These are phyloP conservation scores for Malurus splendens DNA, from an alignment of 2,797 vertebrate genomes.

Conservation along the genomic window DNA sequence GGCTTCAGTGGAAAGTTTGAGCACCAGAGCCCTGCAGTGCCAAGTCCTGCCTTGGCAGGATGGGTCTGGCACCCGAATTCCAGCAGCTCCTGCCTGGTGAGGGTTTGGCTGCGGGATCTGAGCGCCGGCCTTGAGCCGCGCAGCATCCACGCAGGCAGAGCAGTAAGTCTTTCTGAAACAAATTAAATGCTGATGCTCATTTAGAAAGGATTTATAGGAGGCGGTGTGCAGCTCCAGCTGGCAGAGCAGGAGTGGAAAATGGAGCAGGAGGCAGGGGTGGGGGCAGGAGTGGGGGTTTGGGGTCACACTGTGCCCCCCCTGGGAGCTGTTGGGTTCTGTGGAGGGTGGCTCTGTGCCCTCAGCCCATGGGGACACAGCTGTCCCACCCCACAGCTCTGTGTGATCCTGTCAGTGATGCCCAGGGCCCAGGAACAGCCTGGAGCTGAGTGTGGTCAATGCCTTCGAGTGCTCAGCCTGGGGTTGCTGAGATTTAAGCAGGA, in stretches of 20 bases:
- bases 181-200: background rate
- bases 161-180: background rate
- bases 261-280: background rate
- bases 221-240: background rate
- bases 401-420: background rate
- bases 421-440: background rate
- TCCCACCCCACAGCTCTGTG: accelerated
- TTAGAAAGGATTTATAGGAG: background rate
- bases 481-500: background rate
- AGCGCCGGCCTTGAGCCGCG: background rate
- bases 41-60: background rate
- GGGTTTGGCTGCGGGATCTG: background rate
- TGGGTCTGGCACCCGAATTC: background rate
- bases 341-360: background rate
- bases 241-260: background rate
- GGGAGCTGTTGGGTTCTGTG: background rate
- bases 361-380: background rate
- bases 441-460: background rate
- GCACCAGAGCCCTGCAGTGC: accelerated
- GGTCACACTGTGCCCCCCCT: accelerated
- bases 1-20: background rate
- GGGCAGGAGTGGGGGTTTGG: accelerated
- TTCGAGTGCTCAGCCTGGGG: background rate
- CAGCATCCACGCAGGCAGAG: background rate
- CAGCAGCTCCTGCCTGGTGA: background rate